Conservation (phyloP, 2,797 vertebrate species). For the Cyclura pinguis region DNA sequence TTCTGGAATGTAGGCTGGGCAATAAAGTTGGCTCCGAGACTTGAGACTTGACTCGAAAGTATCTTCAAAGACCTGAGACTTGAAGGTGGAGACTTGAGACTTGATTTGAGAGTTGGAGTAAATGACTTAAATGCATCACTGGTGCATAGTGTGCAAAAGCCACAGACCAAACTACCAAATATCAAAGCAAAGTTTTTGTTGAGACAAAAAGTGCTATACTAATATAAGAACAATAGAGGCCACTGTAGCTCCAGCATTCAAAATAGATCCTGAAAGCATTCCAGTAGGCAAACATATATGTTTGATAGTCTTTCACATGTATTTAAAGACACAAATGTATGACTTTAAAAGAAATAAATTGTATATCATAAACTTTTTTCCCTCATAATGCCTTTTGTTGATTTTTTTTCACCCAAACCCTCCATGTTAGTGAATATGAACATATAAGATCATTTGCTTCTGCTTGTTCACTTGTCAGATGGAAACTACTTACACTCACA, state of each 20-base stretch:
- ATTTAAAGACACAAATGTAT: constrained; percentile 27
- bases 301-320: constrained; percentile 15
- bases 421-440: neutral
- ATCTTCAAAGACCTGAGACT: too few species aligned
- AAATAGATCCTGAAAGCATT: constrained; percentile 34
- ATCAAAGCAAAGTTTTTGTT: constrained; percentile 36
- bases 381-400: constrained; percentile 41
- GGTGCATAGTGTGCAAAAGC: constrained; percentile 12
- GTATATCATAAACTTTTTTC: constrained; percentile 53
- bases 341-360: constrained; percentile 52
- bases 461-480: neutral
- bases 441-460: neutral
- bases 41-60: too few species aligned
- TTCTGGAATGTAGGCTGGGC: too few species aligned
- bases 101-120: too few species aligned
- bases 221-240: constrained; percentile 78
- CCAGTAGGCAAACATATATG: constrained; percentile 18
- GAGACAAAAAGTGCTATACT: constrained; percentile 69
- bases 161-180: neutral
- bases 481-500: neutral
- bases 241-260: constrained; percentile 76
- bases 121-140: too few species aligned
- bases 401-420: neutral
- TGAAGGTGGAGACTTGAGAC: too few species aligned
- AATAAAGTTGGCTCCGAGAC: too few species aligned